phyloP scores from a whole-genome alignment of 1,140 invertebrate species.

The Pantala flavescens region DNA sequence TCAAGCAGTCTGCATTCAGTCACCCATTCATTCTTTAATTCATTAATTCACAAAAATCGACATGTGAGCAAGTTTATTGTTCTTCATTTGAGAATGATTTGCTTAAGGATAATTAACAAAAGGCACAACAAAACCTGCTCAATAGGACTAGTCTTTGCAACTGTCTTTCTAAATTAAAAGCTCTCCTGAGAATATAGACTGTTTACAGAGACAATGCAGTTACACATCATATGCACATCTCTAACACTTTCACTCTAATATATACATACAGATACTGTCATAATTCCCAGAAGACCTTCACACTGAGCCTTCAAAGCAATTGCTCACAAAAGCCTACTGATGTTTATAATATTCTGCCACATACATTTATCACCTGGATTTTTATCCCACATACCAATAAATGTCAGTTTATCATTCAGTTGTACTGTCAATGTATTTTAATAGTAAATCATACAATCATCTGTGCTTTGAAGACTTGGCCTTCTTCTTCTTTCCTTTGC shows the following conservation, averaged over 20 bases:
- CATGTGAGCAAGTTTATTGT: not conserved
- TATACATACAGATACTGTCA: not conserved
- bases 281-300: not conserved
- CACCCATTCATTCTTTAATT: not conserved
- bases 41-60: not conserved
- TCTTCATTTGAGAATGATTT: not conserved
- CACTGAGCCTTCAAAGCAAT: not conserved
- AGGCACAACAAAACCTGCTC: not conserved
- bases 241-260: not conserved
- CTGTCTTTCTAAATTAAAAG: not conserved
- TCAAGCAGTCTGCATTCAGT: not conserved
- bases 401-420: too few species aligned
- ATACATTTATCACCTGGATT: too few species aligned
- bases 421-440: too few species aligned
- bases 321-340: not conserved
- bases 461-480: conserved; percentile 12
- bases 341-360: not conserved
- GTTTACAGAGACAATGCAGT: not conserved
- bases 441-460: not conserved
- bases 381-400: too few species aligned
- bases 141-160: not conserved
- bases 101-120: not conserved
- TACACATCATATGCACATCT: not conserved
- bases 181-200: conserved; percentile 7
- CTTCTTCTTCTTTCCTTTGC: conserved; percentile 13